Base-by-base conservation (phyloP, 2,113 vertebrate species). In the Oreochromis niloticus region DNA sequence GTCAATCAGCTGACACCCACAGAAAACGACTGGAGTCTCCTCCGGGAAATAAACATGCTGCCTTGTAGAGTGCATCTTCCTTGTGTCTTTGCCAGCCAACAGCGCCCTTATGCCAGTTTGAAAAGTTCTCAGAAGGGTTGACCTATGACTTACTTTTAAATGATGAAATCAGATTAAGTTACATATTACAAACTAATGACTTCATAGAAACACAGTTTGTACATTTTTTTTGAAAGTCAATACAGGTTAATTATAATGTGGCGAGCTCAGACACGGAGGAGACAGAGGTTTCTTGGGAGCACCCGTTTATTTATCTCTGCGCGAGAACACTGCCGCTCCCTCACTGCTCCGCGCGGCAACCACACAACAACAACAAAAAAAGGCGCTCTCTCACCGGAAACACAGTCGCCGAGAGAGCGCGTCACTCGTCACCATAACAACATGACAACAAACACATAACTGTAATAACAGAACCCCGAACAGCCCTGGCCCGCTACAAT, bases 1-100 rank as follows among this genome's bases (percentile, higher is more conserved):
- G 87, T 93, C 92, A 93, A 90, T 94, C 94, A 92, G 19, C 61
- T 5, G 6, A 54, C 84, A 9, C 75, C 81, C 54, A 88, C 89
- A 61, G 39, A 19, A 6, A 83, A 79, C 27, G 27, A 52, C 27
- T 34, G 75, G 81, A 85, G 46, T 48, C 80, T 84, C 71, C 63
- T 56, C 13, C 39, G 36, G 82, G 81, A 83, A 85, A 81, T 39
- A 71, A 89, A 91, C 85, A 81, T 3, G 32, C 30, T 8, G 30
- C 36, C 52, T 30, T 22, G 27, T 30, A 78, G 19, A 79, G 32
- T 50, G 48, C 8, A 22, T 24, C 13, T 17, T 24, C n/a, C 11
- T 41, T 30, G 52, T 9, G 8, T 61, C 41, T 83, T 32, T 16
- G n/a, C 68, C 48, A 22, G 87, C 52, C 55, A 12, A 43, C 8